A percentile compares a stretch with the other conserved stretches of the same genome.
These are phyloP conservation scores for Chlorops oryzae DNA, from an alignment of 1,140 invertebrate genomes.

Conservation along the genomic window DNA sequence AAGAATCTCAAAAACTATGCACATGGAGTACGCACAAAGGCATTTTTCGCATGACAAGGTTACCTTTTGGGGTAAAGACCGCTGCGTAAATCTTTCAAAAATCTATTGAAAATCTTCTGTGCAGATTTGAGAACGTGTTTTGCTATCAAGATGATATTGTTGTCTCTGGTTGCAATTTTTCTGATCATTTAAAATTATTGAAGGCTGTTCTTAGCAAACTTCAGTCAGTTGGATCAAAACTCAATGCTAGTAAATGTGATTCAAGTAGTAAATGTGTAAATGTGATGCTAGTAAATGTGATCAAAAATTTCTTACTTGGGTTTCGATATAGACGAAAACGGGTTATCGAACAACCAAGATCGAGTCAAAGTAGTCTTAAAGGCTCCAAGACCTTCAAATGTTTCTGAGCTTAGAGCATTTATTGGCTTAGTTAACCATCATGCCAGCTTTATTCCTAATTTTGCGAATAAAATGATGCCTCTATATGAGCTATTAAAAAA, in stretches of 20 bases:
- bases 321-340: conserved; percentile 24
- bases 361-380: conserved; percentile 25
- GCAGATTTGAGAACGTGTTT: conserved; percentile 19
- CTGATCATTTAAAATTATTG: conserved; percentile 23
- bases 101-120: conserved; percentile 40
- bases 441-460: conserved; percentile 36
- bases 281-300: too few species aligned
- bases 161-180: conserved; percentile 23
- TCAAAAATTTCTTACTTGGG: conserved; percentile 32
- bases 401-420: conserved; percentile 29
- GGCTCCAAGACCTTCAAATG: conserved; percentile 20
- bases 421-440: conserved; percentile 33
- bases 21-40: conserved; percentile 20
- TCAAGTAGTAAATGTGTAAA: too few species aligned
- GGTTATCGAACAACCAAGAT: conserved; percentile 17
- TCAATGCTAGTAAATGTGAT: conserved; percentile 32
- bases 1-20: conserved; percentile 16
- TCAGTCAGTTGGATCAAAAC: conserved; percentile 17
- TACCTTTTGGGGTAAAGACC: conserved; percentile 21
- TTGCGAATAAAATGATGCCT: conserved; percentile 27
- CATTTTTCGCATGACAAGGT: conserved; percentile 26
- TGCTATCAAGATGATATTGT: conserved; percentile 44
- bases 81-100: conserved; percentile 47
- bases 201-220: conserved; percentile 7
- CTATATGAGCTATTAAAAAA: conserved; percentile 34